Evolutionary conservation across 2,113 vertebrate species (phyloP), one percentile per base, ranked within the genome.

Genomic region (Ptilonorhynchus violaceus): DNA sequence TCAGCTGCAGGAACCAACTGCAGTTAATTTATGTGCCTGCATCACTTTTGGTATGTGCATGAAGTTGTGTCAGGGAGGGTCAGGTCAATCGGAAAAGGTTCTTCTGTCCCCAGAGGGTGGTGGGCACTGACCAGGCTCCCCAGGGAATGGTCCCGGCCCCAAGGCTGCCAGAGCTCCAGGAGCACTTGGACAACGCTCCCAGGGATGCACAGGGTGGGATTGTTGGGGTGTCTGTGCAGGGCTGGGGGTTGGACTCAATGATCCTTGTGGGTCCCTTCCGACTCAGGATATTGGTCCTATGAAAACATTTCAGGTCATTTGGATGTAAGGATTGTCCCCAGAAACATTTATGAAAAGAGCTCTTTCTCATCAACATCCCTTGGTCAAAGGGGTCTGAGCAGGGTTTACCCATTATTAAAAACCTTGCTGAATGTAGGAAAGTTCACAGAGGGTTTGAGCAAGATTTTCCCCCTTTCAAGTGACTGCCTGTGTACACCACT

Each of bases 401-500:
- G 74, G 47, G 67, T 85, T 53, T 92, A 66, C 56, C 37, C 69
- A 73, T 74, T 77, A 66, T 72, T 85, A 81, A 90, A 88, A 83
- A 37, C 24, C 56, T 92, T 25, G 1, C 53, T n/a, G 83, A 94
- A 97, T 89, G 88, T 37, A 95, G 88, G 85, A 92, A 97, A 97
- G 95, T 98, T 98, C 98, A 98, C 96, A 95, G 89, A 98, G 95
- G 93, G 67, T 91, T 97, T 98, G 97, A 98, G 97, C 96, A 97
- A 98, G 97, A 98, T 98, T 85, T 88, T 93, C 95, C 97, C 98
- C 98, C 92, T 98, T 99, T 99, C 99, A 98, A 98, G 97, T 99
- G 99, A 99, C 98, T 92, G 99, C 99, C 98, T 99, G 98, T 94
- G 35, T 99, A 98, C 98, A 99, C 99, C 90, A 99, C 99, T 99